Conservation (phyloP, 2,888 invertebrate species). For the Agonopterix alstromeriana region DNA sequence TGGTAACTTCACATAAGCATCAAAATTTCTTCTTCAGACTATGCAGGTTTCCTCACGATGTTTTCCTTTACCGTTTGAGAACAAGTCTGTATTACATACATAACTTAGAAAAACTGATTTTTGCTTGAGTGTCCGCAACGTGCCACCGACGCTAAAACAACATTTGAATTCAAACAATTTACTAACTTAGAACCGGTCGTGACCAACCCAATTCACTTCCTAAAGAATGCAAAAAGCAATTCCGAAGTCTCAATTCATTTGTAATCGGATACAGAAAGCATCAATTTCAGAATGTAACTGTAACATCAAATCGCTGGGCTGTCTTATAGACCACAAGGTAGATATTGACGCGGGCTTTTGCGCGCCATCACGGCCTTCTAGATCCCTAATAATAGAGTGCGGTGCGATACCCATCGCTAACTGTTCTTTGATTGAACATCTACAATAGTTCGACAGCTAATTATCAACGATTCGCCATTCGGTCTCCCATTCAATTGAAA, state of each 20-base stretch:
- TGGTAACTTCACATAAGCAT: too few species aligned
- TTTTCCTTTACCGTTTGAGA: too few species aligned
- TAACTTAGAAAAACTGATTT: too few species aligned
- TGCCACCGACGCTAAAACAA: too few species aligned
- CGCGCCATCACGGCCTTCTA: not conserved
- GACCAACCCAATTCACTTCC: not conserved
- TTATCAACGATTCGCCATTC: slow-evolving; percentile 33
- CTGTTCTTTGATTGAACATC: slow-evolving; percentile 58
- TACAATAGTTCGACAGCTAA: slow-evolving; percentile 38
- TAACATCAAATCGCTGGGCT: slow-evolving; percentile 43
- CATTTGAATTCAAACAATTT: too few species aligned
- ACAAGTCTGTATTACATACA: too few species aligned
- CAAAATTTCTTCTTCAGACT: too few species aligned
- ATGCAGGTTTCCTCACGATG: too few species aligned
- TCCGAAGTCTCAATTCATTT: slow-evolving; percentile 3
- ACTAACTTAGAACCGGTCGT: too few species aligned
- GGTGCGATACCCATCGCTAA: slow-evolving; percentile 61
- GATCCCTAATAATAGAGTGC: slow-evolving; percentile 50
- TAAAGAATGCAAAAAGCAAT: slow-evolving; percentile 1
- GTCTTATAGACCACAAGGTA: slow-evolving; percentile 31
- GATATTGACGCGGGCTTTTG: slow-evolving; percentile 19
- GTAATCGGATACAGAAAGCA: slow-evolving; percentile 13
- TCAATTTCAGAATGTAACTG: slow-evolving; percentile 44
- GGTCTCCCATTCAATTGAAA: slow-evolving; percentile 29
- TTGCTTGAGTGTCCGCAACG: too few species aligned